Conservation (phyloP, 2,113 vertebrate species). For the Capreolus pygargus region DNA sequence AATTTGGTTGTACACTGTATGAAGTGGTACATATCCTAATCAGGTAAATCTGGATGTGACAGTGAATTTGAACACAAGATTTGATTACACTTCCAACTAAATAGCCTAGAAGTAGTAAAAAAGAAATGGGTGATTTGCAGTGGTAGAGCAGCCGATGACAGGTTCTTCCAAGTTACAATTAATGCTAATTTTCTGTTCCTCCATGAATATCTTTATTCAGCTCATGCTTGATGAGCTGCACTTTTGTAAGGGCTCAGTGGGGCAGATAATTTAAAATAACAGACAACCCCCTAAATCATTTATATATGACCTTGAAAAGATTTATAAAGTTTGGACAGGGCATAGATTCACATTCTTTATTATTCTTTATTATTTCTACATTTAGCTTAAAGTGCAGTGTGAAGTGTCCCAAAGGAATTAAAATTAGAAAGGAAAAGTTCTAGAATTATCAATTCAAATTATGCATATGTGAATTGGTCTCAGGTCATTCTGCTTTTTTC, state of each 20-base stretch:
- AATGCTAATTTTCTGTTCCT: slow-evolving; percentile 32
- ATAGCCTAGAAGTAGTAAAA: not conserved
- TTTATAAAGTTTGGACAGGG: not conserved
- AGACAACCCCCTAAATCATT: not conserved
- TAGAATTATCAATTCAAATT: not conserved
- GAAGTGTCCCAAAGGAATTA: not conserved
- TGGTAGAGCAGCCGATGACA: not conserved
- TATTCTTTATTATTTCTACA: not conserved
- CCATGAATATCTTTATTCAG: not conserved
- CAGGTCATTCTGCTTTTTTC: not conserved
- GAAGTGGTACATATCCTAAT: not conserved
- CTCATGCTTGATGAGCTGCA: not conserved
- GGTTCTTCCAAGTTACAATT: not conserved
- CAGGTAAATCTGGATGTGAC: not conserved
- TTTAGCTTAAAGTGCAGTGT: not conserved
- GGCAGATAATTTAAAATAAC: slow-evolving; percentile 49
- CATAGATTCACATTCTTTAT: not conserved
- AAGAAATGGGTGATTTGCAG: not conserved
- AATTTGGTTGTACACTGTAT: not conserved
- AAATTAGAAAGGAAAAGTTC: not conserved
- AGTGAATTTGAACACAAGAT: not conserved
- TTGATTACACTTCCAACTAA: not conserved
- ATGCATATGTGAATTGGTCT: not conserved
- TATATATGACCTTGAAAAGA: not conserved
- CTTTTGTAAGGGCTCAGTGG: slow-evolving; percentile 11